Evolutionary conservation across 2,888 invertebrate genomes (phyloP), one percentile per base, ranked within the genome.

Genomic region (Drosophila melanosoma): DNA sequence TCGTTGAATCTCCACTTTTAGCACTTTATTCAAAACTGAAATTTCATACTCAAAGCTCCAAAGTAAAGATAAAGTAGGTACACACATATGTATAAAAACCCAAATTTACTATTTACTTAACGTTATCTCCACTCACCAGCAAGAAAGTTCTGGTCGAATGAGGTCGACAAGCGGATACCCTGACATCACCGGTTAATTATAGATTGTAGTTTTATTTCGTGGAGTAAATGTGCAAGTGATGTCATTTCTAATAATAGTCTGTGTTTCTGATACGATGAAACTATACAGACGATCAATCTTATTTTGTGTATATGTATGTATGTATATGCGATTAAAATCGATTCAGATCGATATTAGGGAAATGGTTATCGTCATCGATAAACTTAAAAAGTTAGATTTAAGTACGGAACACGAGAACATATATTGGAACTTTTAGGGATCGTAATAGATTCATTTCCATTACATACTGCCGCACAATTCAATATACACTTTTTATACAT

Each of bases 91-190:
- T 23, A 20, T 12, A 12, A 8, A 17, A 40, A n/a, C 17, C 20
- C 6, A 20, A 49, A 40, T 49, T 45, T 33, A 53, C 66, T 48
- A 45, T 53, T 61, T 59, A 62, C 62, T 52, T 69, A 69, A 69
- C 56, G 68, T 76, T 83, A 87, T 87, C 82, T 70, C 45, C 68
- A 57, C 17, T 36, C 33, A 54, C 29, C 20, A 33, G 20, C 29
- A 38, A 49, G 23, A 45, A 23, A 1, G 8, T 23, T 23, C 8
- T 8, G 8, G 15, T 45, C 23, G 3, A 45, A 23, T 45, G 23
- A 45, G 4, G 45, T 20, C 45, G 45, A 45, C 45, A 8, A 15
- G 4, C 23, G 15, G 23, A 4, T 45, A 23, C 23, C 23, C 23
- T 45, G 15, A 15, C 15, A 15, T 45, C 45, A 45, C 15, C 23